phyloP scores from a whole-genome alignment of 2,888 invertebrate genomes.

The Erpobdella octoculata region DNA sequence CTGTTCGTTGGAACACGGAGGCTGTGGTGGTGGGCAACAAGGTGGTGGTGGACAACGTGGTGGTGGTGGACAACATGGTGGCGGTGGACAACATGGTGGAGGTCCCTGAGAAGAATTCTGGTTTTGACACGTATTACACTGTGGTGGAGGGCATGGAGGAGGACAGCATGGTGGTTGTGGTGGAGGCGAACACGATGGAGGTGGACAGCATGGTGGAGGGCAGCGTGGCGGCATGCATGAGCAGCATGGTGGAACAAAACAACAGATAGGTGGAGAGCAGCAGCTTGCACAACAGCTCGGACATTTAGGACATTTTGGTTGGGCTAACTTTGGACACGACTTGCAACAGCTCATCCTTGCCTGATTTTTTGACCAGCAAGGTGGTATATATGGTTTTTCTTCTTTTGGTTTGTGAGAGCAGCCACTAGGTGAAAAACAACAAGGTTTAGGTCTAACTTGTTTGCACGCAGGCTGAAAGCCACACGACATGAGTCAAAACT shows the following conservation, averaged over 20 bases:
- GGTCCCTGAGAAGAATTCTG: neutral
- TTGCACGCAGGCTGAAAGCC: conserved; percentile 28
- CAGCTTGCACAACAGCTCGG: neutral
- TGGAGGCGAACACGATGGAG: conserved; percentile 9
- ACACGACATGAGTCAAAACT: conserved; percentile 15
- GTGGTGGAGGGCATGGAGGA: conserved; percentile 13
- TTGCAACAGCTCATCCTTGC: conserved; percentile 18
- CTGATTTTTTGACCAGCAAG: conserved; percentile 4
- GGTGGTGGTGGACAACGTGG: conserved; percentile 6
- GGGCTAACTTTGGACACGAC: conserved; percentile 4
- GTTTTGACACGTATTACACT: neutral
- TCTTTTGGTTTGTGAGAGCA: neutral
- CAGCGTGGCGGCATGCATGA: neutral
- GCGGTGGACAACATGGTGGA: conserved; percentile 2
- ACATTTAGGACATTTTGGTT: neutral
- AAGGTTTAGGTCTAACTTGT: conserved; percentile 22
- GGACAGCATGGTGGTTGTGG: conserved; percentile 4
- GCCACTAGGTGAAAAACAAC: neutral
- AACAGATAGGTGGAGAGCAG: neutral
- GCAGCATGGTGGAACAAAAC: neutral
- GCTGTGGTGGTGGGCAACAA: neutral
- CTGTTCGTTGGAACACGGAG: neutral
- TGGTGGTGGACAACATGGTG: neutral
- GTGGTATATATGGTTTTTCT: conserved; percentile 15
- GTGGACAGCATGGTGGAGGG: conserved; percentile 4